Evolutionary conservation across 2,888 invertebrate species (phyloP).

Genomic region (Antheraea assamensis): DNA sequence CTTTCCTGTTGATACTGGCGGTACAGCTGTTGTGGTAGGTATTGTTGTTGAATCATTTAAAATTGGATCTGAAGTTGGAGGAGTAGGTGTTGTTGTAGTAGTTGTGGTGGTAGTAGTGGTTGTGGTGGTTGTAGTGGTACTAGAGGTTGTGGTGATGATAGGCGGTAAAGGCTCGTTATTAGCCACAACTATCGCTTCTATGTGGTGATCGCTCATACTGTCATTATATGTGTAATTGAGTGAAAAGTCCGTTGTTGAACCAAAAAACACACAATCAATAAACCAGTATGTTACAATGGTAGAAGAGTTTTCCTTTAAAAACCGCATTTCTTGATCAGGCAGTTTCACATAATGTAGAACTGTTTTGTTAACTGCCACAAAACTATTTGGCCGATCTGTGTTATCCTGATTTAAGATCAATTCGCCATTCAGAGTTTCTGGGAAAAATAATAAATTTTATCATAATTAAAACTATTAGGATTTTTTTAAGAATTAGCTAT

Average conservation of each 20-base stretch:
- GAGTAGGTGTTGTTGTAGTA: constrained; percentile 40
- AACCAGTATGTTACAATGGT: constrained; percentile 88
- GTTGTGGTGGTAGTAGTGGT: constrained; percentile 51
- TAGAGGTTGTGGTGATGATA: constrained; percentile 71
- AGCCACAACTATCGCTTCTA: constrained; percentile 88
- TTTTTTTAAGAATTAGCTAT: too few species aligned
- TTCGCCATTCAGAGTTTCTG: constrained; percentile 86
- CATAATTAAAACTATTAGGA: not conserved
- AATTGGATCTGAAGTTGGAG: constrained; percentile 38
- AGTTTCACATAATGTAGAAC: constrained; percentile 83
- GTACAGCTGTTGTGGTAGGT: constrained; percentile 30
- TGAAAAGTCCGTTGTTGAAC: constrained; percentile 82
- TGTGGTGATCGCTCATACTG: constrained; percentile 81
- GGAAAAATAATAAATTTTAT: constrained; percentile 32
- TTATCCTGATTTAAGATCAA: constrained; percentile 85
- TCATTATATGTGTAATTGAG: constrained; percentile 85
- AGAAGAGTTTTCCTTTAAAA: constrained; percentile 74
- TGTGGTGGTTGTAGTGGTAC: constrained; percentile 70
- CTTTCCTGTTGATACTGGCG: constrained; percentile 32
- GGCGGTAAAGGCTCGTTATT: constrained; percentile 84
- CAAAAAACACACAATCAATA: constrained; percentile 87
- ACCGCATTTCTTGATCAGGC: constrained; percentile 83
- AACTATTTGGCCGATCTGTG: constrained; percentile 77
- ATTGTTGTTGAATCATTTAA: constrained; percentile 9
- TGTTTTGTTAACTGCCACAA: constrained; percentile 84